phyloP scores from a whole-genome alignment of 2,888 invertebrate genomes.

The Homarus gammarus region DNA sequence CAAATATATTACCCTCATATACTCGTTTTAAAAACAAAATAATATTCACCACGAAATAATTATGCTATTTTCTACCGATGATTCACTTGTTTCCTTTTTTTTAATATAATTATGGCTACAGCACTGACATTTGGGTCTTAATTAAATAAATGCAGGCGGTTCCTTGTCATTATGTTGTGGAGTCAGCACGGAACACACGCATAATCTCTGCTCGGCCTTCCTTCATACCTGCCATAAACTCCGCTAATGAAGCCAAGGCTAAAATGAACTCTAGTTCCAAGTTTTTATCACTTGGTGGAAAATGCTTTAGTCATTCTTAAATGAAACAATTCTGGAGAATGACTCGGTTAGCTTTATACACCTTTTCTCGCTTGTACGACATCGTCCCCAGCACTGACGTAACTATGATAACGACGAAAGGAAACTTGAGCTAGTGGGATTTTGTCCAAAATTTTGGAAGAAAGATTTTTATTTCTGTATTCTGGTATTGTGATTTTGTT shows the following conservation, averaged over 20 bases:
- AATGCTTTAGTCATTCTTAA: background rate
- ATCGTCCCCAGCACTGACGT: no score
- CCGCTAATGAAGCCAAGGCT: constrained; percentile 1
- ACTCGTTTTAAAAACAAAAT: no score
- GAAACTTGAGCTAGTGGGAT: no score
- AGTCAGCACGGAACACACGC: background rate
- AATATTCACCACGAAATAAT: no score
- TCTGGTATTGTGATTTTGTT: no score
- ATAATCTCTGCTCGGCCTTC: background rate
- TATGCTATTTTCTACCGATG: background rate
- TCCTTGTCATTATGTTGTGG: background rate
- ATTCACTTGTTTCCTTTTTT: background rate
- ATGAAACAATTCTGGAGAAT: background rate
- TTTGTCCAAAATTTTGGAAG: no score
- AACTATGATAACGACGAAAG: no score
- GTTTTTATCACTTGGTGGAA: background rate
- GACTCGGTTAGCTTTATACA: background rate
- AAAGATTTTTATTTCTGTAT: no score
- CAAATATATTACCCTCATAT: no score
- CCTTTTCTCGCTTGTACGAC: no score
- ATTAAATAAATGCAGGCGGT: constrained; percentile 5
- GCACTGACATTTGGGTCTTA: background rate
- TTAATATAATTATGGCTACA: background rate
- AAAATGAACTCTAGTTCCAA: constrained; percentile 1
- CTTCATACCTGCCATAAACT: constrained; percentile 1